These are phyloP conservation scores for Gallinago nigripennis DNA, from an alignment of 2,797 vertebrate species.

Conservation along the genomic window DNA sequence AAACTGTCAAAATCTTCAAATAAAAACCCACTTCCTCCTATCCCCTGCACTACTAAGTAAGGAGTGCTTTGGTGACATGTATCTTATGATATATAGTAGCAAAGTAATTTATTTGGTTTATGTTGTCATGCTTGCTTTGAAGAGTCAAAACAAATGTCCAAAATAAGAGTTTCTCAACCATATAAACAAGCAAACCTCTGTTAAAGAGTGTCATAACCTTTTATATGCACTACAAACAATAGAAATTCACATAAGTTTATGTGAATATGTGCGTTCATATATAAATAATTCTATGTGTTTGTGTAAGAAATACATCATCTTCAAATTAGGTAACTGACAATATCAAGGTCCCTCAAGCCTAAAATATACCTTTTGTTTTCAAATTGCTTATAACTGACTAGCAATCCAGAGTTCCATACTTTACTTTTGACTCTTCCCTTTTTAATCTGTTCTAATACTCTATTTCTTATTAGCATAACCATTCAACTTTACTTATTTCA, in stretches of 20 bases:
- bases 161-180: background rate
- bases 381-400: background rate
- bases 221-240: background rate
- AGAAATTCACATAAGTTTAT: background rate
- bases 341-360: background rate
- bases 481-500: background rate
- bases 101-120: background rate
- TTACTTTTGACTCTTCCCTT: background rate
- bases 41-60: background rate
- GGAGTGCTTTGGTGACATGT: background rate
- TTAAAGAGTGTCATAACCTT: background rate
- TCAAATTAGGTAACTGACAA: background rate
- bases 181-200: background rate
- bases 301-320: background rate
- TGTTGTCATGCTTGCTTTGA: background rate
- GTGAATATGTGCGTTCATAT: background rate
- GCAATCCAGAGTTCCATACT: background rate
- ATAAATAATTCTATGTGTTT: background rate
- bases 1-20: background rate
- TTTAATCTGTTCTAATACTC: background rate
- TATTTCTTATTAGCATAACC: background rate
- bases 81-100: background rate
- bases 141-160: background rate
- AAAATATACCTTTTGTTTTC: background rate
- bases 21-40: background rate